Conservation (phyloP, 2,113 vertebrate genomes). For the Rhabdomys dilectus region DNA sequence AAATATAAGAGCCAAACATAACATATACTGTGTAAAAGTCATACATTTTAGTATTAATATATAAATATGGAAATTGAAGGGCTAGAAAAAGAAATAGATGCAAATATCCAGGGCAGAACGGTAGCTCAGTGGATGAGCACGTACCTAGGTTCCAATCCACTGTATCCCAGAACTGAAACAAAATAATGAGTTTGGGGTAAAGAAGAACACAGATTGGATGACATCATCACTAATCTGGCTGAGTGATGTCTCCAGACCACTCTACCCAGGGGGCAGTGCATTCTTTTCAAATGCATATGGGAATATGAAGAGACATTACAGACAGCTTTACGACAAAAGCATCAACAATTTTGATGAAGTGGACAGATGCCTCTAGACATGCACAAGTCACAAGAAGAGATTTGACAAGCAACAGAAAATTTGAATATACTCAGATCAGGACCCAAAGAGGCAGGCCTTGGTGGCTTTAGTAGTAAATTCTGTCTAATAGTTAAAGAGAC, state of each 20-base stretch:
- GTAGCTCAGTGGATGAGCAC: neutral
- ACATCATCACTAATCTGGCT: neutral
- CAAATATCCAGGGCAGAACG: neutral
- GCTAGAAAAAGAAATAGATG: neutral
- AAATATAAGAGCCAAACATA: neutral
- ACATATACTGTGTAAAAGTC: neutral
- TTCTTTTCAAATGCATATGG: neutral
- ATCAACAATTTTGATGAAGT: neutral
- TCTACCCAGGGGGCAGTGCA: neutral
- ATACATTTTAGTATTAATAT: neutral
- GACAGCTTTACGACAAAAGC: neutral
- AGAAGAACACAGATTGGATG: neutral
- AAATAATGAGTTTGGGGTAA: neutral
- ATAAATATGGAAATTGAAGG: neutral
- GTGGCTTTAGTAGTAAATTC: neutral
- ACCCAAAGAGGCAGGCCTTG: neutral
- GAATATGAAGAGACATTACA: neutral
- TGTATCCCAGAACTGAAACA: neutral
- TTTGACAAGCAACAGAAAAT: neutral
- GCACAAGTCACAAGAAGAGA: neutral
- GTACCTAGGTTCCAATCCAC: neutral
- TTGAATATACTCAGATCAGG: neutral
- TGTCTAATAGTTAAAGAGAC: neutral
- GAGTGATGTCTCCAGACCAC: rapidly evolving
- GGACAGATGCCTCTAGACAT: neutral